Evolutionary conservation across 2,888 invertebrate species (phyloP), one percentile per base, ranked within the genome.

Genomic region (Microdon myrmicae): DNA sequence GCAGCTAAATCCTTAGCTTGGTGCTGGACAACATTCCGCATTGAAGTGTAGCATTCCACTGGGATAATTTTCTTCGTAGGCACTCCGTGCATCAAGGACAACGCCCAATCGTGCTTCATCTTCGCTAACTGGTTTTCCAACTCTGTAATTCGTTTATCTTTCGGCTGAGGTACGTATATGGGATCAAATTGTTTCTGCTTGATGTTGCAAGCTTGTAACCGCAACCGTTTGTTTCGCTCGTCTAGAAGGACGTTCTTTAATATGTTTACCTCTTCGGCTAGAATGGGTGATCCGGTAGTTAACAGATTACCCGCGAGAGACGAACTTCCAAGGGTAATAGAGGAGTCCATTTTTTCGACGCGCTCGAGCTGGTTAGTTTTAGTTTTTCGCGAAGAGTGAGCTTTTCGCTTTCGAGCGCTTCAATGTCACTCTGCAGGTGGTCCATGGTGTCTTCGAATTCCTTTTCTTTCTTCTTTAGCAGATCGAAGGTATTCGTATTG

Each of bases 361-460:
- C 92, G 0, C 89, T 89, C 68, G 90, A 85, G 2, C 87, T 78
- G 2, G 55, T 64, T 0, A 54, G 41, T 74, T 95, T 95, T 8
- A 96, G 82, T 73, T 93, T 93, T 72, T 97, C 96, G 59, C 95
- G 87, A 69, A 98, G 82, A 55, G 94, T 92, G 4, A 90, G 90
- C 55, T 92, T 89, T 78, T 98, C 97, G 23, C 84, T 87, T 78
- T 97, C 96, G 61, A 97, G 77, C 0, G 92, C 90, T 75, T 96
- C 95, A 56, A 98, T 95, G 74, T 98, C 97, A 29, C 89, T 90
- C 75, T 97, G 96, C 38, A 98, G 82, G 69, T 95, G 94, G 76
- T 98, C 96, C 87, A 97, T 87, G 0, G 97, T 96, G 77, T 96
- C 94, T 75, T 98, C 97, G 81, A 92, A 97, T 75, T 98, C 97